These are phyloP conservation scores for Drosophila maculinotata DNA, from an alignment of 2,888 invertebrate species.

Conservation along the genomic window DNA sequence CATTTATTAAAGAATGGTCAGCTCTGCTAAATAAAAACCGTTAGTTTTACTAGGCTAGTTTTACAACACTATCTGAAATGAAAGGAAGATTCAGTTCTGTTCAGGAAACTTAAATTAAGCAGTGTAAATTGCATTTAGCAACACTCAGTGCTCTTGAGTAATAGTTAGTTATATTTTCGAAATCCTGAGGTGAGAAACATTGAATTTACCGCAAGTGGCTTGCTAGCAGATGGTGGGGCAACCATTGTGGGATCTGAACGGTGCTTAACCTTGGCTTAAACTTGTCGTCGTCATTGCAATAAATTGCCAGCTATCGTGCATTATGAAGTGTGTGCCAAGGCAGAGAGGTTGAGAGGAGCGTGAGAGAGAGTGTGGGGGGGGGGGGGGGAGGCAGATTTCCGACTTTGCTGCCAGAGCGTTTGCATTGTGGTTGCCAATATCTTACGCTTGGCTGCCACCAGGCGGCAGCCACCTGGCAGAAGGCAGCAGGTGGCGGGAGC, in stretches of 20 bases:
- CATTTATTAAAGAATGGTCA: too few species aligned
- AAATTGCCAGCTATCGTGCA: conserved; percentile 56
- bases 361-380: neutral
- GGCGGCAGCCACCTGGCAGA: conserved; percentile 7
- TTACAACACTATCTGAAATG: too few species aligned
- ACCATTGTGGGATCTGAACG: conserved; percentile 26
- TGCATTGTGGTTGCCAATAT: conserved; percentile 66
- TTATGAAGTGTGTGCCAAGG: conserved; percentile 48
- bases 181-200: neutral
- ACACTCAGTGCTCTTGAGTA: neutral
- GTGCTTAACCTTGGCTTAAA: conserved; percentile 45
- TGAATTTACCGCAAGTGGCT: neutral
- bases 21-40: too few species aligned
- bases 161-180: neutral
- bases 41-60: too few species aligned
- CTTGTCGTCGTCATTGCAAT: conserved; percentile 43
- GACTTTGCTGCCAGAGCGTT: conserved; percentile 29
- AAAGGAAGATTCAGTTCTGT: neutral
- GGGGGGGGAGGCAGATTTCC: neutral
- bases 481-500: too few species aligned
- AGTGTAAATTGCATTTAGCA: neutral
- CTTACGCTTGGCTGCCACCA: conserved; percentile 57
- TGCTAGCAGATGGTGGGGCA: neutral
- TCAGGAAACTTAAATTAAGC: neutral
- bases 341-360: too few species aligned